Evolutionary conservation across 2,888 invertebrate genomes (phyloP).

Genomic region (Dascillus cervinus): DNA sequence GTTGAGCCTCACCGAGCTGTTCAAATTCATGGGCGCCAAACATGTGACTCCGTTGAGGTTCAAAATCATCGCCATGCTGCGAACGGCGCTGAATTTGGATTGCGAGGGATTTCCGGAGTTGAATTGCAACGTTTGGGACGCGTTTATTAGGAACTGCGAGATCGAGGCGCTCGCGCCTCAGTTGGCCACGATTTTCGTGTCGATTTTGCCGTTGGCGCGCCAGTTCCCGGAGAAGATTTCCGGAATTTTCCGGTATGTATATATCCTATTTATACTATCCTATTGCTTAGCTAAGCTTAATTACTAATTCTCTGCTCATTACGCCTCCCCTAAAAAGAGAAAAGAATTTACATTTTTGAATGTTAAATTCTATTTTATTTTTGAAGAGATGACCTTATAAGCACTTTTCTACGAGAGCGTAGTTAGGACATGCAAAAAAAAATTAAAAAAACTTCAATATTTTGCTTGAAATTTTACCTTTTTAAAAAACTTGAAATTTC

Average conservation of each 20-base stretch:
- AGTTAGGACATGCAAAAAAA: too few relatives aligned
- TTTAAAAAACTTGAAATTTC: too few relatives aligned
- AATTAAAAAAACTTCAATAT: too few relatives aligned
- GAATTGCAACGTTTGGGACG: constrained; percentile 72
- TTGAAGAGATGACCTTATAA: too few relatives aligned
- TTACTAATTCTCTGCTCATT: too few relatives aligned
- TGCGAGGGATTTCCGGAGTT: constrained; percentile 60
- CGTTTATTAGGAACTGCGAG: constrained; percentile 70
- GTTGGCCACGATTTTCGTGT: constrained; percentile 74
- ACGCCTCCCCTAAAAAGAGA: too few relatives aligned
- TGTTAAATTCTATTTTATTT: too few relatives aligned
- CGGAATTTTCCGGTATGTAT: constrained; percentile 68
- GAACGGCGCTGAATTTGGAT: constrained; percentile 64
- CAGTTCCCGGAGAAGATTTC: constrained; percentile 63
- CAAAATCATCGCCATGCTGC: constrained; percentile 77
- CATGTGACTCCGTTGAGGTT: constrained; percentile 72
- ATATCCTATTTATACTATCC: too few relatives aligned
- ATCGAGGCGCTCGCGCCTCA: constrained; percentile 68
- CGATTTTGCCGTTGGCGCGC: constrained; percentile 67
- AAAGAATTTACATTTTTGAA: too few relatives aligned
- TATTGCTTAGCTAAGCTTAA: too few relatives aligned
- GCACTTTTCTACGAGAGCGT: too few relatives aligned
- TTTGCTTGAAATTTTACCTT: too few relatives aligned
- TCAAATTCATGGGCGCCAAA: constrained; percentile 71
- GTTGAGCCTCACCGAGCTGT: constrained; percentile 65